A percentile compares a stretch with the other conserved stretches of the same genome.
Evolutionary conservation across 2,797 vertebrate species (phyloP).

Genomic region (Acanthurus leucopareius): DNA sequence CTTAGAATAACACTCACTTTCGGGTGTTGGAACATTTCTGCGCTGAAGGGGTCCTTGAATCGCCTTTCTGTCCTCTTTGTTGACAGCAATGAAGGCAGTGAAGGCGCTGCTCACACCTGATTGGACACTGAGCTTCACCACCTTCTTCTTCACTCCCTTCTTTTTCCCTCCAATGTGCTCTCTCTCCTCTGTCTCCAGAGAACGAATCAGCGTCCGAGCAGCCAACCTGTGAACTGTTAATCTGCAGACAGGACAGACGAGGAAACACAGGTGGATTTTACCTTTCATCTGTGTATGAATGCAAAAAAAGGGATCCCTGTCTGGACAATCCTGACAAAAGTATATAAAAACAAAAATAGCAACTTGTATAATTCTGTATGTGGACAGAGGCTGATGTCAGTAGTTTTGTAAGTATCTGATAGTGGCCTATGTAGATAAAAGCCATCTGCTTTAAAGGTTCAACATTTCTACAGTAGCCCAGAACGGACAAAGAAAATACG

Average conservation of each 20-base stretch:
- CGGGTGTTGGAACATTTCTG: constrained; percentile 59
- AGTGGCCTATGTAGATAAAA: no score
- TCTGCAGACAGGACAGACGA: constrained; percentile 58
- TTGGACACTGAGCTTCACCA: constrained; percentile 85
- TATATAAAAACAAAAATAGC: no score
- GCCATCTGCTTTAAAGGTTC: no score
- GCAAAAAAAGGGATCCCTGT: no score
- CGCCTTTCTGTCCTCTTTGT: constrained; percentile 69
- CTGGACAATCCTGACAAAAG: no score
- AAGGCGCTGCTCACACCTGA: constrained; percentile 87
- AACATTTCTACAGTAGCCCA: no score
- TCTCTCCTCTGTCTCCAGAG: constrained; percentile 73
- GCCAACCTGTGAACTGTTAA: constrained; percentile 84
- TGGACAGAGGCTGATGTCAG: no score
- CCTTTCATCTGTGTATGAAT: no score
- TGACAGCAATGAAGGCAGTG: constrained; percentile 86
- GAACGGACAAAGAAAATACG: no score
- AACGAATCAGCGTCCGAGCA: constrained; percentile 82
- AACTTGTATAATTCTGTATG: no score
- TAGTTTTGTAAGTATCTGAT: no score
- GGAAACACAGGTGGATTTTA: neutral
- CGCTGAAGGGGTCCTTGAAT: constrained; percentile 76
- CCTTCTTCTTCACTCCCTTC: constrained; percentile 65
- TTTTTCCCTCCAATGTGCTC: accelerated
- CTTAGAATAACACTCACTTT: constrained; percentile 56